These are phyloP conservation scores for Metallyticus violacea DNA, from an alignment of 2,888 invertebrate species.

Conservation along the genomic window DNA sequence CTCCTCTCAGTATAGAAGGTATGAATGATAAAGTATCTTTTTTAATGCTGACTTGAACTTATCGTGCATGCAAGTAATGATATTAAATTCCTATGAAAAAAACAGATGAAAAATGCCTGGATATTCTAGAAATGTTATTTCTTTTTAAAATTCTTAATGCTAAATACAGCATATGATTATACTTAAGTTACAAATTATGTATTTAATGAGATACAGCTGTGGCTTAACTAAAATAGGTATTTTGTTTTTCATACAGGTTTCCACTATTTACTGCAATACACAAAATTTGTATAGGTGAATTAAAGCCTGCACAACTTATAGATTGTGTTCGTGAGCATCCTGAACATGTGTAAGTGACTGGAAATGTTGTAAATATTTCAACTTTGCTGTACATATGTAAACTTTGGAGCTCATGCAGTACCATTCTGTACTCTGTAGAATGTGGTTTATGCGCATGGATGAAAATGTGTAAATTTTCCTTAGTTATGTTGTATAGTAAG, in stretches of 20 bases:
- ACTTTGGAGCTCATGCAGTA: background rate
- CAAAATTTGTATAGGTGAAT: constrained; percentile 82
- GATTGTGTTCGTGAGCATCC: constrained; percentile 93
- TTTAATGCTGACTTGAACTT: too few relatives aligned
- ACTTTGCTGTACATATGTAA: background rate
- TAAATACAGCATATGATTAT: too few relatives aligned
- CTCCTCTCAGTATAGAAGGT: too few relatives aligned
- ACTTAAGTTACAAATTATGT: too few relatives aligned
- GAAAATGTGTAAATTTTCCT: background rate
- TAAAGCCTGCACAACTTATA: constrained; percentile 78
- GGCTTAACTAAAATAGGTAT: too few relatives aligned
- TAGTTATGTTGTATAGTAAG: background rate
- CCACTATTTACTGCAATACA: constrained; percentile 95
- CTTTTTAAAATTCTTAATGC: too few relatives aligned
- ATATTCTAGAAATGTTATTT: too few relatives aligned
- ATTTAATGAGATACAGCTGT: too few relatives aligned
- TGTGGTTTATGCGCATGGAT: background rate
- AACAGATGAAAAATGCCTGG: too few relatives aligned
- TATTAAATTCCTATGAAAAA: too few relatives aligned
- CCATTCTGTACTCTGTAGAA: background rate
- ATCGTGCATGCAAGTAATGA: too few relatives aligned
- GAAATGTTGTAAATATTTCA: background rate
- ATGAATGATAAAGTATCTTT: too few relatives aligned
- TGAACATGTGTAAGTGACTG: constrained; percentile 86
- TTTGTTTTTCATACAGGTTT: constrained; percentile 70